These are phyloP conservation scores for Tympanuchus pallidicinctus DNA, from an alignment of 2,113 vertebrate genomes.

Conservation along the genomic window DNA sequence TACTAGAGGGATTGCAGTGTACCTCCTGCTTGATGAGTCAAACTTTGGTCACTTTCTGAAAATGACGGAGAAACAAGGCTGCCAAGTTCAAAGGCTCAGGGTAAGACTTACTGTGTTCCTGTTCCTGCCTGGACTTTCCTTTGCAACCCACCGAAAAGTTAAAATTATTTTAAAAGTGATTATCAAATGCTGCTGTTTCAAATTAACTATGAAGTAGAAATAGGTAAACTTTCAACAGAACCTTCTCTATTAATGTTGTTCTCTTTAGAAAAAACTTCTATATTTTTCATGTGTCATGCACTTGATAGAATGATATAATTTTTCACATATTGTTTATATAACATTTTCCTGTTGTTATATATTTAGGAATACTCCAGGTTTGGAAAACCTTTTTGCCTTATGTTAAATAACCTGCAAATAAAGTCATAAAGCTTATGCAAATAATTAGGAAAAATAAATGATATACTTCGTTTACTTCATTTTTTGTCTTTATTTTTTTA, in stretches of 20 bases:
- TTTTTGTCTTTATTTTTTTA: neutral
- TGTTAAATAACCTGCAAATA: neutral
- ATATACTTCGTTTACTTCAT: neutral
- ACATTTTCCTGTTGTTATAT: neutral
- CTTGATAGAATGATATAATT: neutral
- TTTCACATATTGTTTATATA: neutral
- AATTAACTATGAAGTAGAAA: neutral
- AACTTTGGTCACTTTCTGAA: constrained; percentile 88
- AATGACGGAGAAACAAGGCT: constrained; percentile 91
- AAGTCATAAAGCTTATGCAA: neutral
- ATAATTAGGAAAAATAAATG: neutral
- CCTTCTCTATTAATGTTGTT: neutral
- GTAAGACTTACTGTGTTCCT: constrained; percentile 79
- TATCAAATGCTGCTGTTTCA: neutral
- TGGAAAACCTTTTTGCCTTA: neutral
- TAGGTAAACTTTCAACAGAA: neutral
- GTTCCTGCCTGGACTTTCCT: neutral
- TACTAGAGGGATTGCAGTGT: constrained; percentile 87
- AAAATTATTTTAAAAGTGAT: neutral
- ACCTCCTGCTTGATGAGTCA: constrained; percentile 89
- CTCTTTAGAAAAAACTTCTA: neutral
- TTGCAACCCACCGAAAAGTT: neutral
- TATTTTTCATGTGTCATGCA: neutral
- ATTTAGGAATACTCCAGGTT: neutral
- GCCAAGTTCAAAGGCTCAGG: constrained; percentile 92